Evolutionary conservation across 53 echinoderm and acorn worm species (phyloP), one percentile per base, ranked within the genome.

Genomic region (Stichopus horrens): DNA sequence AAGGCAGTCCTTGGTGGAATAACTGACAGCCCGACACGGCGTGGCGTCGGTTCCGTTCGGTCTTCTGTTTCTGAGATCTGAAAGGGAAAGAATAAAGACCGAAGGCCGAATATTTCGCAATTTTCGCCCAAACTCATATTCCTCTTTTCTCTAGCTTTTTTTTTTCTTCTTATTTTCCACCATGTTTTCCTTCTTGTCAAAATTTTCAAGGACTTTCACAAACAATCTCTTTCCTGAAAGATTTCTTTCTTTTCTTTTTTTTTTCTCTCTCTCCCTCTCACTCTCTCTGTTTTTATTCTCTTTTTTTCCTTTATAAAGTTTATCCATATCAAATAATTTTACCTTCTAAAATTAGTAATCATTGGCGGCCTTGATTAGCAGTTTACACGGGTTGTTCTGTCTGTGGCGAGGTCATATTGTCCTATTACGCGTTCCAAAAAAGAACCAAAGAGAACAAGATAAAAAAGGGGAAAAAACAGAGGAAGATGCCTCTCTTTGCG

Each of bases 351-450:
- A 68, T 65, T 67, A 86, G 66, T 65, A 86, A 86, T 86, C 66
- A 67, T 86, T 86, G 86, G 86, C 67, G 86, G 86, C 86, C 86
- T 86, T 86, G 86, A 86, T 86, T 86, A 86, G 65, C 86, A 86
- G 81, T 81, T 81, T 81, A 56, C 81, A 54, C 81, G n/a, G 81
- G n/a, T 81, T 58, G 81, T 81, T 81, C 56, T 81, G 81, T 81
- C 81, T 56, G 21, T 53, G 57, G 56, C 56, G 81, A 81, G 81
- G 81, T 81, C 81, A 81, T 58, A 7, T 58, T 19, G 57, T 71
- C 71, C 71, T 71, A 16, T 71, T 71, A 71, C 71, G 71, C 71
- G 71, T 71, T 71, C 71, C 71, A 71, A 18, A 71, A 11, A 59
- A 59, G 59, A 59, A 59, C 8, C 37, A 37, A 37, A 37, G 37